Conservation (phyloP, 2,888 invertebrate species). For the Phymatocera aterrima region DNA sequence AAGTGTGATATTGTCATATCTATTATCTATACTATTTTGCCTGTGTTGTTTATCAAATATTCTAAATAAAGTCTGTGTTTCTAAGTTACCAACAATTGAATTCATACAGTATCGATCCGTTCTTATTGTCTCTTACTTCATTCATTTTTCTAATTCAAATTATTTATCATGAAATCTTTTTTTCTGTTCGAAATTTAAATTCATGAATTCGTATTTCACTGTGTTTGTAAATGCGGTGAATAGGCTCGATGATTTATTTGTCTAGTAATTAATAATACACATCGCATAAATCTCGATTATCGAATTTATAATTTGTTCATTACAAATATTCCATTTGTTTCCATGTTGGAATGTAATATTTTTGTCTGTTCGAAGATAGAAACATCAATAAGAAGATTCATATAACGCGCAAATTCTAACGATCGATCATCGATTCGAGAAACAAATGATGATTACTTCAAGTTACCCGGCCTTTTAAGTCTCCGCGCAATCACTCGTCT, state of each 20-base stretch:
- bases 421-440: not conserved
- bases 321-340: not conserved
- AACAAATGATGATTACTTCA: not conserved
- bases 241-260: not conserved
- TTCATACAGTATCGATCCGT: not conserved
- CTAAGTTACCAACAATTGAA: not conserved
- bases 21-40: conserved; percentile 3
- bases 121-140: not conserved
- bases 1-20: conserved; percentile 21
- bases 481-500: not conserved
- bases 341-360: no score
- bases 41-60: conserved; percentile 22
- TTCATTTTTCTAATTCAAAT: not conserved
- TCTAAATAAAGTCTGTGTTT: conserved; percentile 33
- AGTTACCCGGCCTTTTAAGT: no score
- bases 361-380: no score
- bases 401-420: not conserved
- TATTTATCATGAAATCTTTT: not conserved
- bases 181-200: no score
- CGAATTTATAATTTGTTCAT: not conserved
- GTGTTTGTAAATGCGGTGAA: no score
- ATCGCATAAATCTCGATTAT: not conserved
- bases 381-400: not conserved
- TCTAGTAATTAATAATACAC: not conserved
- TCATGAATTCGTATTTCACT: no score